Evolutionary conservation across 2,888 invertebrate genomes (phyloP).

Genomic region (Chrysomela aeneicollis): DNA sequence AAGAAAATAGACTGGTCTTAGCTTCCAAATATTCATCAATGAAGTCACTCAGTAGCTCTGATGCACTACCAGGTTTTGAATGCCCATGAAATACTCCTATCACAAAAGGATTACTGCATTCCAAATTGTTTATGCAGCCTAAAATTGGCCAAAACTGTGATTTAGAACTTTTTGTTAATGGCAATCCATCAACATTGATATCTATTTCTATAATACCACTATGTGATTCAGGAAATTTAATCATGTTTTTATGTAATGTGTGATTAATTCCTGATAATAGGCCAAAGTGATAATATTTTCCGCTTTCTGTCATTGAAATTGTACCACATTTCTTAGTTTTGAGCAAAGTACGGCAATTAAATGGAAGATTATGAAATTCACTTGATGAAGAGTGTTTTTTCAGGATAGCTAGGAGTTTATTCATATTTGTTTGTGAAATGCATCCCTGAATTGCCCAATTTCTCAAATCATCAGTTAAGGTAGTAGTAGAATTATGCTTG

Average conservation of each 20-base stretch:
- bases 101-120: constrained; percentile 5
- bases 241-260: constrained; percentile 2
- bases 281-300: constrained; percentile 17
- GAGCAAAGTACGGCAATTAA: constrained; percentile 19
- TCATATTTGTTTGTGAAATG: constrained; percentile 10
- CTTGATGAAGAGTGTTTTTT: background rate
- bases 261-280: constrained; percentile 7
- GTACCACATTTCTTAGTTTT: background rate
- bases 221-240: background rate
- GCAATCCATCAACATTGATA: background rate
- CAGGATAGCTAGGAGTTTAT: constrained; percentile 14
- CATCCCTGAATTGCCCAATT: constrained; percentile 17
- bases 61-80: background rate
- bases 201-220: background rate
- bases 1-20: background rate
- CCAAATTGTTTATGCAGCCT: constrained; percentile 3
- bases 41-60: background rate
- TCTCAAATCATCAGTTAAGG: constrained; percentile 15
- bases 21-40: background rate
- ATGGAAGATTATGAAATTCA: constrained; percentile 20
- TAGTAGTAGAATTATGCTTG: constrained; percentile 9
- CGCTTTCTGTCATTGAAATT: too few species aligned
- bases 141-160: background rate
- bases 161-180: background rate
- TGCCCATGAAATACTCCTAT: constrained; percentile 1